Percentiles rank a stretch among this genome's conserved stretches.
Evolutionary conservation across 1,140 invertebrate genomes (phyloP).

Genomic region (Listronotus oregonensis): DNA sequence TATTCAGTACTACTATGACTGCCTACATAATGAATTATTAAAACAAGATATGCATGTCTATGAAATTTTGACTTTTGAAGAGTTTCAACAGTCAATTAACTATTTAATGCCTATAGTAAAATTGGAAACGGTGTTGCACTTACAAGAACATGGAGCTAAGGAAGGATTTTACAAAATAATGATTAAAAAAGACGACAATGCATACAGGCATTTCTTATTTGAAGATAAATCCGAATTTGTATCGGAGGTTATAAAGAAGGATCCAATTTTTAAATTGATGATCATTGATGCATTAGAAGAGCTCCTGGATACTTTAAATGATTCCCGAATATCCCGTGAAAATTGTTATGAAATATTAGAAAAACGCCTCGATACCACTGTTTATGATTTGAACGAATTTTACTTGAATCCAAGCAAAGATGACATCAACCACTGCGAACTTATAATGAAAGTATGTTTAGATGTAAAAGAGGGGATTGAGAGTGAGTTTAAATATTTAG

Average conservation of each 20-base stretch:
- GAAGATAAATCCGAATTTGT: slow-evolving; percentile 20
- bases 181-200: slow-evolving; percentile 15
- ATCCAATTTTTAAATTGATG: slow-evolving; percentile 24
- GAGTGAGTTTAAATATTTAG: slow-evolving; percentile 6
- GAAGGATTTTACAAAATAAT: slow-evolving; percentile 19
- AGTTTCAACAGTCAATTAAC: slow-evolving; percentile 22
- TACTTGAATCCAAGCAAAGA: not conserved
- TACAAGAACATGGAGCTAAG: slow-evolving; percentile 26
- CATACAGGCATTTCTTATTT: slow-evolving; percentile 7
- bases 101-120: slow-evolving; percentile 23
- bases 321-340: slow-evolving; percentile 12
- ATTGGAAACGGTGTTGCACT: slow-evolving; percentile 6
- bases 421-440: not conserved
- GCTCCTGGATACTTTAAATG: slow-evolving; percentile 6
- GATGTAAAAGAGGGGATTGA: not conserved
- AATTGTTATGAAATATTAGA: slow-evolving; percentile 28
- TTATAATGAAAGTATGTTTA: not conserved
- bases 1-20: slow-evolving; percentile 23
- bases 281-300: slow-evolving; percentile 20
- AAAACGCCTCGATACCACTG: slow-evolving; percentile 9
- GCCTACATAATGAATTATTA: slow-evolving; percentile 14
- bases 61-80: slow-evolving; percentile 12
- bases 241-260: slow-evolving; percentile 10
- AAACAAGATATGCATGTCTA: slow-evolving; percentile 16
- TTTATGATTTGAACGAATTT: slow-evolving; percentile 26